Percentiles rank a stretch among this genome's conserved stretches.
Conservation (phyloP, 2,113 vertebrate species). For the Cyphomyrus plagiostoma region DNA sequence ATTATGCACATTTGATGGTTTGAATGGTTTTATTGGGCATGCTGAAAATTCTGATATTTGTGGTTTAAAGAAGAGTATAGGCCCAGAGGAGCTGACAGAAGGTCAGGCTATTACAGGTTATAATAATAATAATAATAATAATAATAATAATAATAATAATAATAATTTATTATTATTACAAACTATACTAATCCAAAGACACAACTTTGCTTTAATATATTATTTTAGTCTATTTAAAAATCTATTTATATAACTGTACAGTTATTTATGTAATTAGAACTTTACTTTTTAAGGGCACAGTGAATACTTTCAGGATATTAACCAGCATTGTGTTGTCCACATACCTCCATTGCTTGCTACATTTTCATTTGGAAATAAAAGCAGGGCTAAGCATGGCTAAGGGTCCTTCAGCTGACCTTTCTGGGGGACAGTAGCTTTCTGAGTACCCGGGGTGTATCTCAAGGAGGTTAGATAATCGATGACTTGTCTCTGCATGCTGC, state of each 20-base stretch:
- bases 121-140: too few species aligned
- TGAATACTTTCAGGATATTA: background rate
- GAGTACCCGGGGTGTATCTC: background rate
- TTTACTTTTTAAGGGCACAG: slow-evolving; percentile 1
- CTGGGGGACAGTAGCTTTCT: background rate
- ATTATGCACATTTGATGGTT: background rate
- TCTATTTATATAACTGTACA: background rate
- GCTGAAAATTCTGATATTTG: background rate
- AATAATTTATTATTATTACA: background rate
- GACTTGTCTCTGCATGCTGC: background rate
- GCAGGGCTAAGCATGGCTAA: background rate
- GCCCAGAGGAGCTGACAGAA: background rate
- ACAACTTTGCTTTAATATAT: background rate
- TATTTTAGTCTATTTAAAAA: background rate
- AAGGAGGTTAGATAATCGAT: background rate
- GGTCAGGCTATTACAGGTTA: background rate
- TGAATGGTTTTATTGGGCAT: background rate
- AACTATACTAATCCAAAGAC: background rate
- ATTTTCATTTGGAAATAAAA: background rate
- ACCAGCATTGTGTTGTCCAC: background rate
- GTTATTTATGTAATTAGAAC: background rate
- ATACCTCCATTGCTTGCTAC: background rate
- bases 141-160: too few species aligned
- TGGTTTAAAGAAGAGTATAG: background rate
- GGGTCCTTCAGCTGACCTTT: background rate